phyloP scores from a whole-genome alignment of 2,113 vertebrate species.

The Myotis lucifugus region DNA sequence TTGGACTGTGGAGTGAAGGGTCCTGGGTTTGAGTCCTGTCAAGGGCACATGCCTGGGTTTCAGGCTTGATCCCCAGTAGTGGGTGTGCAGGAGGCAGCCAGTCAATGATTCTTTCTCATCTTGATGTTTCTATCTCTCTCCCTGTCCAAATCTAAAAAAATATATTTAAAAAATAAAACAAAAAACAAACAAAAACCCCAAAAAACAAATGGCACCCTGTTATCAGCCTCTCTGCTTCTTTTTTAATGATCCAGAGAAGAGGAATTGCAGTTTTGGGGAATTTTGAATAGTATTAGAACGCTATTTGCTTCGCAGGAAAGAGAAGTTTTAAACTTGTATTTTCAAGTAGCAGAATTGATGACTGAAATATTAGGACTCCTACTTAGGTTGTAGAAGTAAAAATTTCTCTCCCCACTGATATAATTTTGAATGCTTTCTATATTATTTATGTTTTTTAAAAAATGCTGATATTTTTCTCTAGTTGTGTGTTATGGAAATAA shows the following conservation, averaged over 20 bases:
- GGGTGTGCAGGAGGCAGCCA: no score
- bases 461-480: background rate
- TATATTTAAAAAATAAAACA: no score
- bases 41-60: no score
- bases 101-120: no score
- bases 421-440: background rate
- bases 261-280: background rate
- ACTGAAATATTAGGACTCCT: background rate
- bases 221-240: background rate
- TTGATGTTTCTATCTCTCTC: no score
- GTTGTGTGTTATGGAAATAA: slow-evolving; percentile 49
- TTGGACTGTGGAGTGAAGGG: no score
- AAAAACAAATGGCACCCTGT: background rate
- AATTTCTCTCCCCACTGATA: background rate
- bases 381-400: background rate
- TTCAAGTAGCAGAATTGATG: background rate
- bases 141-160: no score
- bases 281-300: background rate
- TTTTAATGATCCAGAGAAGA: background rate
- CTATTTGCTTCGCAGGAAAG: background rate
- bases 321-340: background rate
- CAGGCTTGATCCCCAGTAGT: no score
- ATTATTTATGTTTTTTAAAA: background rate
- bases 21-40: no score
- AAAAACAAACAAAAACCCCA: no score